Evolutionary conservation across 2,797 vertebrate species (phyloP).

Genomic region (Dallia pectoralis): DNA sequence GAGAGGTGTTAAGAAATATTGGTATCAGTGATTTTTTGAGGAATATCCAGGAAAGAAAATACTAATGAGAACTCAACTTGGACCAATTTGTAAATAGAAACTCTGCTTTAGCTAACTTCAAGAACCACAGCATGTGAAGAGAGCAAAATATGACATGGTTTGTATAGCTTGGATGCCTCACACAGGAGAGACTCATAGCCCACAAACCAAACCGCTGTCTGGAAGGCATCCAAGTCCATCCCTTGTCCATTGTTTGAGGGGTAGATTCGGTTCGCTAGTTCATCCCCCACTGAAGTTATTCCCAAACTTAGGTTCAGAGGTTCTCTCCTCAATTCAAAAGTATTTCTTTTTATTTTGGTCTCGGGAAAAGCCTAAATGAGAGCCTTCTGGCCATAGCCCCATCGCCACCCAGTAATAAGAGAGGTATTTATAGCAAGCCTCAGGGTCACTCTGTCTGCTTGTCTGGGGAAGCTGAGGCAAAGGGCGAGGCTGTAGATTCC

Average conservation of each 20-base stretch:
- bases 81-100: no score
- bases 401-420: constrained; percentile 54
- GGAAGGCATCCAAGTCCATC: constrained; percentile 1
- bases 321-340: constrained; percentile 11
- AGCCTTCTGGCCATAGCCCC: constrained; percentile 45
- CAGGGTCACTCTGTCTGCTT: constrained; percentile 51
- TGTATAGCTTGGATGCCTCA: neutral
- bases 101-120: neutral
- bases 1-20: no score
- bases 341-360: constrained; percentile 40
- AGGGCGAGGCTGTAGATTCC: constrained; percentile 33
- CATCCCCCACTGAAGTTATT: constrained; percentile 11
- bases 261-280: neutral
- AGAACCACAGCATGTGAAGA: neutral
- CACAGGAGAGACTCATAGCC: neutral
- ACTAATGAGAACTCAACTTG: no score
- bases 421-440: constrained; percentile 52
- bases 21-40: no score
- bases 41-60: no score
- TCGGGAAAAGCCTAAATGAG: constrained; percentile 55
- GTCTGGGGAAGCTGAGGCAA: constrained; percentile 37
- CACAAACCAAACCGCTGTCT: constrained; percentile 5
- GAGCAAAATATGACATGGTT: constrained; percentile 11
- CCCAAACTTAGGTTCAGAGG: neutral
- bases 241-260: constrained; percentile 9